These are phyloP conservation scores for Parapsyche elsis DNA, from an alignment of 1,140 invertebrate genomes.

Conservation along the genomic window DNA sequence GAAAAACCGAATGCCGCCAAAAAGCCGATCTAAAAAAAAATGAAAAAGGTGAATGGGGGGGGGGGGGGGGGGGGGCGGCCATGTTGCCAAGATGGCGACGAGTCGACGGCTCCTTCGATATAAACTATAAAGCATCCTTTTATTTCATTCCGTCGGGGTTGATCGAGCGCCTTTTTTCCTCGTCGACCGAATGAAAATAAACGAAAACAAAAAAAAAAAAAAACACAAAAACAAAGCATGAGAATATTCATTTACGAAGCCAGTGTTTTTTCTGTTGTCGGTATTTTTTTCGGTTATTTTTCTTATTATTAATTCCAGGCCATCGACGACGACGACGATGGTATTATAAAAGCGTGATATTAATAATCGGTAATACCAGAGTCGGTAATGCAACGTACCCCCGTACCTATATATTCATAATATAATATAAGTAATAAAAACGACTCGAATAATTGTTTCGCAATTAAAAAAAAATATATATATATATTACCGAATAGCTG, in stretches of 20 bases:
- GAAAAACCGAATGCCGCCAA: conserved; percentile 32
- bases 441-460: conserved; percentile 11
- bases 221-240: neutral
- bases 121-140: neutral
- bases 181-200: conserved; percentile 10
- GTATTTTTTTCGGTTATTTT: neutral
- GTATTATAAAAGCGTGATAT: conserved; percentile 25
- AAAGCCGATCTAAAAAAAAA: conserved; percentile 22
- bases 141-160: conserved; percentile 17
- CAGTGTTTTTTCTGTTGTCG: neutral
- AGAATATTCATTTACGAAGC: conserved; percentile 9
- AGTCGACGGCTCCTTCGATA: neutral
- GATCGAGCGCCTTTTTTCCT: neutral
- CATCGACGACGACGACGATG: neutral
- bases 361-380: conserved; percentile 17
- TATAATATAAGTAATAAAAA: neutral
- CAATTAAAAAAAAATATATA: conserved; percentile 5
- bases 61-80: conserved; percentile 18
- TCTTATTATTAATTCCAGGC: neutral
- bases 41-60: neutral
- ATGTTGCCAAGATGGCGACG: conserved; percentile 38
- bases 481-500: too few species aligned
- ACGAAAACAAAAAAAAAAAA: neutral
- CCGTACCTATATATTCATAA: neutral
- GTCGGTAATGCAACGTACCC: neutral